phyloP scores from a whole-genome alignment of 2,888 invertebrate species.

The Gortyna flavago region DNA sequence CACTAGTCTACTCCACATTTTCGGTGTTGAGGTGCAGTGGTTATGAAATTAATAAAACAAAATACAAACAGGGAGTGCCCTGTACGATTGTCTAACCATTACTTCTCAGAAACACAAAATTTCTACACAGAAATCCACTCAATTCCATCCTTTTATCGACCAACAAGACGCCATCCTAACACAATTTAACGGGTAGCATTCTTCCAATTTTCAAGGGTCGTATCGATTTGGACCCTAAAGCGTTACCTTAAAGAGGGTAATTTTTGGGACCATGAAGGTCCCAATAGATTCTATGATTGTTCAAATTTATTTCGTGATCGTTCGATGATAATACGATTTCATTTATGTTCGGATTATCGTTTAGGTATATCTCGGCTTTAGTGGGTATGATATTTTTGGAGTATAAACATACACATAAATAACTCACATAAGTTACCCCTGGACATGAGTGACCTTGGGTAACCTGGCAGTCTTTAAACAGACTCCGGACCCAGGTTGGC shows the following conservation, averaged over 20 bases:
- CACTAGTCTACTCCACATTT: too few species aligned
- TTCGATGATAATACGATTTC: constrained; percentile 22
- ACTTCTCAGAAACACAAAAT: background rate
- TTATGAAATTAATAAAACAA: too few species aligned
- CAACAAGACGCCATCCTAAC: constrained; percentile 24
- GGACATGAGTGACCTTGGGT: too few species aligned
- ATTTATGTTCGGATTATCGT: constrained; percentile 13
- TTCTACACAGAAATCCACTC: background rate
- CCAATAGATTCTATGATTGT: constrained; percentile 42
- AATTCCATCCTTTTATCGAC: constrained; percentile 6
- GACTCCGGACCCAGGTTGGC: too few species aligned
- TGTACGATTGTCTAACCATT: background rate
- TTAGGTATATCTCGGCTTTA: background rate
- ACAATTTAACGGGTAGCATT: constrained; percentile 44
- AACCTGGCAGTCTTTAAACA: too few species aligned
- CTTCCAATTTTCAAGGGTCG: constrained; percentile 50
- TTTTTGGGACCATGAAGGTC: constrained; percentile 39
- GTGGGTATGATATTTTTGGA: background rate
- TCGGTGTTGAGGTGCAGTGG: too few species aligned
- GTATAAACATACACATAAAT: too few species aligned
- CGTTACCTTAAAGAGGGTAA: constrained; percentile 35
- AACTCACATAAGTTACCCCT: too few species aligned
- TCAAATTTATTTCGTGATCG: constrained; percentile 49
- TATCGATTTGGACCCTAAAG: constrained; percentile 48
- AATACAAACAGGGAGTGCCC: too few species aligned